Conservation (phyloP, 2,888 invertebrate genomes). For the Portevinia maculata region DNA sequence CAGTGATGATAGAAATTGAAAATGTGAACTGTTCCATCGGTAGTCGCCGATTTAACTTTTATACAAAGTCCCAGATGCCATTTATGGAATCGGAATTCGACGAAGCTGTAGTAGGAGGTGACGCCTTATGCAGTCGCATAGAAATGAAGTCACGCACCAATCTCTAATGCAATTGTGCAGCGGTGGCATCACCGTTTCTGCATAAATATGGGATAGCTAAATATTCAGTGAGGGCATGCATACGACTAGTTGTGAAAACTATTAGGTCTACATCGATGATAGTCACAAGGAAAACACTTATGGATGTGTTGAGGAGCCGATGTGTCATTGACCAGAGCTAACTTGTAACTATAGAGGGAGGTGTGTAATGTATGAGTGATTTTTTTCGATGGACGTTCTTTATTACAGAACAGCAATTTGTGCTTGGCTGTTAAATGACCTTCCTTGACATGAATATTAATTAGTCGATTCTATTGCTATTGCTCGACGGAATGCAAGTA, state of each 20-base stretch:
- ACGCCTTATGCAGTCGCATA: constrained; percentile 66
- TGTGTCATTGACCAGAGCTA: constrained; percentile 18
- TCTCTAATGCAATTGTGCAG: constrained; percentile 71
- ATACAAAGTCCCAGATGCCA: constrained; percentile 51
- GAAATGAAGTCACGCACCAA: constrained; percentile 72
- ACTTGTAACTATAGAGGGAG: not conserved
- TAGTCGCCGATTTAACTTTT: constrained; percentile 58
- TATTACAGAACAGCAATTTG: too few species aligned
- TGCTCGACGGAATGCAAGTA: too few species aligned
- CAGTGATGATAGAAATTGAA: constrained; percentile 47
- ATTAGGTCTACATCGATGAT: constrained; percentile 24
- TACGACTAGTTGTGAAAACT: constrained; percentile 26
- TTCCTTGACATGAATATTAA: too few species aligned
- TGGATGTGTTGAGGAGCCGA: constrained; percentile 36
- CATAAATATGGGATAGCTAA: constrained; percentile 47
- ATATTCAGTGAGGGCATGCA: constrained; percentile 27
- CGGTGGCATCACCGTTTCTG: constrained; percentile 59
- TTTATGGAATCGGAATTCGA: constrained; percentile 58
- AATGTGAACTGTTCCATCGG: constrained; percentile 49
- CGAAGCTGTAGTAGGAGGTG: constrained; percentile 54
- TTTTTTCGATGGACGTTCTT: not conserved
- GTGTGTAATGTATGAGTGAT: not conserved
- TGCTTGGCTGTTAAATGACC: too few species aligned
- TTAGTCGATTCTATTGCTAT: too few species aligned
- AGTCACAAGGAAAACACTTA: constrained; percentile 23